Evolutionary conservation across 2,113 vertebrate species (phyloP).

Genomic region (Gadus chalcogrammus): DNA sequence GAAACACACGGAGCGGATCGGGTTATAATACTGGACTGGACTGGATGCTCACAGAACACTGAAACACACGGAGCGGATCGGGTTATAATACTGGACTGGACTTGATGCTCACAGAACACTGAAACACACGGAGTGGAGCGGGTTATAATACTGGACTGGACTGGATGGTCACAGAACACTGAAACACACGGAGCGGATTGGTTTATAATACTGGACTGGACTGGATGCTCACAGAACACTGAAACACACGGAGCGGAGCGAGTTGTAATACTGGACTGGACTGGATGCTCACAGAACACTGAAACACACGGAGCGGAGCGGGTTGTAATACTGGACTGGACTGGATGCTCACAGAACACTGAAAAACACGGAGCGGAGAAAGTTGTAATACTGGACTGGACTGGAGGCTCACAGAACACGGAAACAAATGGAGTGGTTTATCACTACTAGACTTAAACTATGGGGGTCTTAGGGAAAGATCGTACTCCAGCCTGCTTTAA

Average conservation of each 20-base stretch:
- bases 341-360: not conserved
- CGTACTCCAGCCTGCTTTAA: no score
- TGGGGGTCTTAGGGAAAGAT: no score
- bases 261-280: constrained; percentile 45
- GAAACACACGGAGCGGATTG: constrained; percentile 12
- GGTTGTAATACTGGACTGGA: not conserved
- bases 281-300: constrained; percentile 82
- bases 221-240: not conserved
- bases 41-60: constrained; percentile 76
- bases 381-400: constrained; percentile 45
- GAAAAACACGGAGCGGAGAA: no score
- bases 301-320: constrained; percentile 14
- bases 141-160: constrained; percentile 46
- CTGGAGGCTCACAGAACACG: constrained; percentile 70
- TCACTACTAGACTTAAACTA: no score
- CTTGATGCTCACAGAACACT: not conserved
- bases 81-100: not conserved
- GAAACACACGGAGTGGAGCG: no score
- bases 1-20: no score
- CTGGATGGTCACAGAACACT: constrained; percentile 82
- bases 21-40: constrained; percentile 48
- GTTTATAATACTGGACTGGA: not conserved
- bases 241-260: no score
- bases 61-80: constrained; percentile 13
- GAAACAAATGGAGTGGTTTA: constrained; percentile 1